phyloP scores from a whole-genome alignment of 1,140 invertebrate genomes.

The Lucilia sericata region DNA sequence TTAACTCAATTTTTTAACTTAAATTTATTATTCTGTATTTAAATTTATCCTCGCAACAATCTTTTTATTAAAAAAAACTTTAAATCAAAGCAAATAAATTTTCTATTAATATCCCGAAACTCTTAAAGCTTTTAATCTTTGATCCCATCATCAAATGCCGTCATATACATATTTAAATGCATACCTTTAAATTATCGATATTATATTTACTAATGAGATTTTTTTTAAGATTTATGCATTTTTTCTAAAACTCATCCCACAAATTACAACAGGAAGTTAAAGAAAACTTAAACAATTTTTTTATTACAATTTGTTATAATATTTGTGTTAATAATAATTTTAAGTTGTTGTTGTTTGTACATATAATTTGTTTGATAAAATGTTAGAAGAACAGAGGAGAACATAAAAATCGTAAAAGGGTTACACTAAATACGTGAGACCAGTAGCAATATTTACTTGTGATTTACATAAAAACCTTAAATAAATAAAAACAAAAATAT shows the following conservation, averaged over 20 bases:
- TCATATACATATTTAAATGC: neutral
- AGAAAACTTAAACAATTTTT: neutral
- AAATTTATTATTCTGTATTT: too few relatives aligned
- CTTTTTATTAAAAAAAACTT: too few relatives aligned
- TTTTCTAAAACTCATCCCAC: neutral
- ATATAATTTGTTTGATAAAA: constrained; percentile 17
- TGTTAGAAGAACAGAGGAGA: neutral
- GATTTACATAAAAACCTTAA: constrained; percentile 34
- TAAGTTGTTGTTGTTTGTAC: constrained; percentile 34
- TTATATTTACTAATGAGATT: too few relatives aligned
- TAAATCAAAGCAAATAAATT: too few relatives aligned
- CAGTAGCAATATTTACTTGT: constrained; percentile 45
- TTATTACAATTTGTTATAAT: constrained; percentile 19
- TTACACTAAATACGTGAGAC: constrained; percentile 13
- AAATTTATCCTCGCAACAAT: too few relatives aligned
- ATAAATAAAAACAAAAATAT: constrained; percentile 10
- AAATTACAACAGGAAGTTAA: neutral
- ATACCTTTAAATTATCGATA: neutral
- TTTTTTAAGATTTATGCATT: too few relatives aligned
- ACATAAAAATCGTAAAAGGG: neutral
- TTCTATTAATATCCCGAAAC: too few relatives aligned
- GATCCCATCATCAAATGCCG: neutral
- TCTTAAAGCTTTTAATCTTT: neutral
- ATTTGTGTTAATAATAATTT: neutral
- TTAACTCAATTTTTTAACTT: too few relatives aligned